phyloP scores from a whole-genome alignment of 2,888 invertebrate genomes.

The Cerceris ruficornis region DNA sequence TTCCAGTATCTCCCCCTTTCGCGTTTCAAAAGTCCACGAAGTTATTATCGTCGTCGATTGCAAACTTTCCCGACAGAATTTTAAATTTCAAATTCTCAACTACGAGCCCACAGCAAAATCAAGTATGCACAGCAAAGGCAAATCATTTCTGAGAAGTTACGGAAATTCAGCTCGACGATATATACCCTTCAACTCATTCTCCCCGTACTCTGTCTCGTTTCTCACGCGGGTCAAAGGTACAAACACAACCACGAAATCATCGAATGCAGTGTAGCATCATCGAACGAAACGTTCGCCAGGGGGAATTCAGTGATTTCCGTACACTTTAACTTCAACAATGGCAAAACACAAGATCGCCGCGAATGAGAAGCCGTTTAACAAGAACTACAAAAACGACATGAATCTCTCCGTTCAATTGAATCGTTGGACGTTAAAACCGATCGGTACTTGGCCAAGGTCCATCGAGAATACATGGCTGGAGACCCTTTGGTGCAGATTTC shows the following conservation, averaged over 20 bases:
- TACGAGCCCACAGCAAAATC: no score
- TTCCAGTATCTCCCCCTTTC: not conserved
- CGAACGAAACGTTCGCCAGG: no score
- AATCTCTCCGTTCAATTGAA: slow-evolving; percentile 47
- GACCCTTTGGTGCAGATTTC: not conserved
- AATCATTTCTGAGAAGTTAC: no score
- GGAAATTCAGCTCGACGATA: no score
- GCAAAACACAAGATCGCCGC: not conserved
- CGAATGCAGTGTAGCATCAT: no score
- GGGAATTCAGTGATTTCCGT: not conserved
- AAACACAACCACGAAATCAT: no score
- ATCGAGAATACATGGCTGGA: slow-evolving; percentile 10
- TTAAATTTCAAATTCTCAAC: no score
- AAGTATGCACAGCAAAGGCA: no score
- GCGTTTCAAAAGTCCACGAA: not conserved
- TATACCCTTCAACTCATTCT: no score
- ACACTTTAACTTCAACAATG: not conserved
- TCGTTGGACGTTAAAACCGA: slow-evolving; percentile 43
- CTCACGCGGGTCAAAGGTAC: no score
- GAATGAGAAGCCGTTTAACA: not conserved
- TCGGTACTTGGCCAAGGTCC: slow-evolving; percentile 60
- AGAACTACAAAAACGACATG: slow-evolving; percentile 33
- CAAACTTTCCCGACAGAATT: not conserved
- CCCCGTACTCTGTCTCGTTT: no score
- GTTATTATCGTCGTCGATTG: not conserved